These are phyloP conservation scores for Xestia rhomboidea DNA, from an alignment of 2,888 invertebrate genomes.

Conservation along the genomic window DNA sequence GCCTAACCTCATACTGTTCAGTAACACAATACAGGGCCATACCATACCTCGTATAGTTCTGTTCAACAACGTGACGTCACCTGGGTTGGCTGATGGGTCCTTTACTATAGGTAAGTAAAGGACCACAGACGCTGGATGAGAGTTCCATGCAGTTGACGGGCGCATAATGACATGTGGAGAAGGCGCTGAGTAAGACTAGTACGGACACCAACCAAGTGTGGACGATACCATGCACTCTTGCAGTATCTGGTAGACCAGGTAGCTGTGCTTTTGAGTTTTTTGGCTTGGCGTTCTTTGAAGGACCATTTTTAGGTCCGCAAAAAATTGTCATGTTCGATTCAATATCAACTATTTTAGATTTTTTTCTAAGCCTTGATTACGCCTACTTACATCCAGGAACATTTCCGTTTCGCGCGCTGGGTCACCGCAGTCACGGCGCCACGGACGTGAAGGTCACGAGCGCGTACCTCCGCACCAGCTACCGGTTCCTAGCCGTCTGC, in stretches of 20 bases:
- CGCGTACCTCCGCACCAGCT: constrained; percentile 74
- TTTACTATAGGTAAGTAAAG: too few relatives aligned
- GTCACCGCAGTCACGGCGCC: constrained; percentile 93
- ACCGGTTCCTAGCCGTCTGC: constrained; percentile 90
- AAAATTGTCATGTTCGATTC: neutral
- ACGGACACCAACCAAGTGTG: neutral
- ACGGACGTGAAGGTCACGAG: constrained; percentile 93
- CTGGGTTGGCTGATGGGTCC: too few relatives aligned
- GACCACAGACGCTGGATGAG: too few relatives aligned
- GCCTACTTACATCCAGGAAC: constrained; percentile 78
- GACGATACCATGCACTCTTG: neutral
- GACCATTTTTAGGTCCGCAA: neutral
- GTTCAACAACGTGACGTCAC: too few relatives aligned
- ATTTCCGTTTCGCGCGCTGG: constrained; percentile 92
- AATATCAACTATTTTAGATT: neutral
- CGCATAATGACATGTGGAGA: neutral
- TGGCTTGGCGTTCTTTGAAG: neutral
- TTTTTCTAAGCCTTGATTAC: neutral
- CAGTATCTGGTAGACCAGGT: neutral
- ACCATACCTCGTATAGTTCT: too few relatives aligned
- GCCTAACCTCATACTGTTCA: neutral
- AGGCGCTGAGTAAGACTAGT: neutral
- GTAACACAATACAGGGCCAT: neutral
- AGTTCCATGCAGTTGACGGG: neutral
- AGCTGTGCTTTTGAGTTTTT: neutral